A percentile compares a stretch with the other conserved stretches of the same genome.
Evolutionary conservation across 30 jellyfish, hydroid and myxozoan species (phyloP).

Genomic region (Clytia hemisphaerica): DNA sequence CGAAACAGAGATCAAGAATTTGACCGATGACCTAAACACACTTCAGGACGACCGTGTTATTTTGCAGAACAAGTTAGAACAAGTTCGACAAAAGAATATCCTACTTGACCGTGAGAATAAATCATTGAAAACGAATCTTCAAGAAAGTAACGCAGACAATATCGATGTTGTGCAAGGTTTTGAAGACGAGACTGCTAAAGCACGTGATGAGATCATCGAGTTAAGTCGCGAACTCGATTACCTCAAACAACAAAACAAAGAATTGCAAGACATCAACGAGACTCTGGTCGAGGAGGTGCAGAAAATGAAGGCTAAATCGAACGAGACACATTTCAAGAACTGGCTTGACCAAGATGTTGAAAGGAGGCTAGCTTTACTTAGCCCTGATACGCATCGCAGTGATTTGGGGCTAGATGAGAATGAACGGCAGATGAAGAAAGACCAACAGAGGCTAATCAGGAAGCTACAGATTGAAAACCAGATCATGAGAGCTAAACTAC

Average conservation of each 20-base stretch:
- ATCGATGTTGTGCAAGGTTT: not conserved
- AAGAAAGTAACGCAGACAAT: constrained; percentile 6
- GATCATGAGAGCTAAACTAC: constrained; percentile 45
- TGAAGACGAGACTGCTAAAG: constrained; percentile 25
- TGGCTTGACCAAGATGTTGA: constrained; percentile 41
- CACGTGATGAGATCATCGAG: constrained; percentile 25
- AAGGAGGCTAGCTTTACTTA: constrained; percentile 29
- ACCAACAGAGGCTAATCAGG: constrained; percentile 23
- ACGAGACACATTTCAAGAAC: constrained; percentile 35
- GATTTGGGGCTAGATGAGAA: constrained; percentile 27
- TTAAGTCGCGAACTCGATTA: constrained; percentile 16
- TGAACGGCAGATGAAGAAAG: constrained; percentile 5
- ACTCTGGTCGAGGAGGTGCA: constrained; percentile 15
- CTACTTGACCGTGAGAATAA: constrained; percentile 30
- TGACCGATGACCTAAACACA: constrained; percentile 20
- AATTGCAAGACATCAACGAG: constrained; percentile 33
- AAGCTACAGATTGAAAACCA: constrained; percentile 86
- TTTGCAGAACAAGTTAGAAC: constrained; percentile 9
- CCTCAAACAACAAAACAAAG: constrained; percentile 33
- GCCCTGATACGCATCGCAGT: constrained; percentile 42
- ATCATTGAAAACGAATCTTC: constrained; percentile 12
- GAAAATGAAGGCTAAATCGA: constrained; percentile 24
- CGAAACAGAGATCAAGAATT: constrained; percentile 25
- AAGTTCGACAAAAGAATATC: not conserved
- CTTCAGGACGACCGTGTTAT: constrained; percentile 34